Evolutionary conservation across 2,797 vertebrate genomes (phyloP).

Genomic region (Poeciliopsis infans): DNA sequence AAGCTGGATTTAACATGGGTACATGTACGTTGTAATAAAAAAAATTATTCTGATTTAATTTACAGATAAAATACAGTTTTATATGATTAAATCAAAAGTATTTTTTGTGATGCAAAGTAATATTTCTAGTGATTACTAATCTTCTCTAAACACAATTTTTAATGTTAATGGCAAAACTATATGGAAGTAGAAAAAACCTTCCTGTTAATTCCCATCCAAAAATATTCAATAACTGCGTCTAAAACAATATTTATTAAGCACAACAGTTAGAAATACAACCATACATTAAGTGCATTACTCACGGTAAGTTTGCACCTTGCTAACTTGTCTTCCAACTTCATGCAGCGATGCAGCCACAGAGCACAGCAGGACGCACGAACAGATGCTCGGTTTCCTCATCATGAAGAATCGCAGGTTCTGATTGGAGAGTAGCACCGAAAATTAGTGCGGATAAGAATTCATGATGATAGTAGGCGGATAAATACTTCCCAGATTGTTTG

Average conservation of each 20-base stretch:
- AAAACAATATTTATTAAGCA: background rate
- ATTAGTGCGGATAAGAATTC: background rate
- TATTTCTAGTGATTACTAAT: background rate
- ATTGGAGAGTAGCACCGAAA: background rate
- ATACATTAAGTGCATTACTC: conserved; percentile 40
- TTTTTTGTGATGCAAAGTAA: background rate
- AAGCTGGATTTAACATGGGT: too few species aligned
- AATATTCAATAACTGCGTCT: background rate
- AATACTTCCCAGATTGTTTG: background rate
- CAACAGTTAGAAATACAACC: rapidly evolving
- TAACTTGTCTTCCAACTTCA: background rate
- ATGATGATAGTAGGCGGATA: too few species aligned
- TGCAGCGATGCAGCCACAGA: conserved; percentile 33
- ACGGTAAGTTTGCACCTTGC: conserved; percentile 56
- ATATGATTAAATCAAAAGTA: background rate
- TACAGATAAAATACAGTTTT: background rate
- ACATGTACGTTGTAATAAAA: background rate
- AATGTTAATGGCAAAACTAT: background rate
- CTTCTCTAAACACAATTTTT: background rate
- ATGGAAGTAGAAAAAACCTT: background rate
- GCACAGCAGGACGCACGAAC: conserved; percentile 46
- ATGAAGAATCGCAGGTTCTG: background rate
- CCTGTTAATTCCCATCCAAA: background rate
- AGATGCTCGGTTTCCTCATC: conserved; percentile 42
- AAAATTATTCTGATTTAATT: background rate